phyloP scores from a whole-genome alignment of 2,888 invertebrate species.

The Nipponacmea schrenckii region DNA sequence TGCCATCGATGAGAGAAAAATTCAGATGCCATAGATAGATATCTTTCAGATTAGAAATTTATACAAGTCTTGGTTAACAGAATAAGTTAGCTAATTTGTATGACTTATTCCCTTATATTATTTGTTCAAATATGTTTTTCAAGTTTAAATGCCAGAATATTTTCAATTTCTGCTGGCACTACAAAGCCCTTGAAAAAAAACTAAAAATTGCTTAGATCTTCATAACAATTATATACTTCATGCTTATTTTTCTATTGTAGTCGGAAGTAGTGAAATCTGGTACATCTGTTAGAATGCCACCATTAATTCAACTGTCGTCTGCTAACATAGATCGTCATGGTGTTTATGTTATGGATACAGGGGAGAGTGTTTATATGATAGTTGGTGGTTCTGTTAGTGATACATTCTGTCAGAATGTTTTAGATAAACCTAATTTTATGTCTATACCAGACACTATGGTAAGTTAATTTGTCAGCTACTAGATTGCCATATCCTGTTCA shows the following conservation, averaged over 20 bases:
- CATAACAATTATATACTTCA: too few species aligned
- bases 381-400: conserved; percentile 83
- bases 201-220: too few species aligned
- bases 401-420: conserved; percentile 80
- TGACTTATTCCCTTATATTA: too few species aligned
- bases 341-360: conserved; percentile 91
- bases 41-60: too few species aligned
- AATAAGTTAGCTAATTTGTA: too few species aligned
- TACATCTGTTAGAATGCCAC: conserved; percentile 72
- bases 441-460: conserved; percentile 60
- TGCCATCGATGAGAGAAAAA: conserved; percentile 1
- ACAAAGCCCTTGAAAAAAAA: too few species aligned
- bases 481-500: background rate
- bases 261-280: conserved; percentile 62
- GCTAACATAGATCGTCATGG: conserved; percentile 80
- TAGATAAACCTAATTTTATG: conserved; percentile 73
- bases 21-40: too few species aligned
- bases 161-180: too few species aligned
- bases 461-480: conserved; percentile 26
- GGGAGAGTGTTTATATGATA: conserved; percentile 83
- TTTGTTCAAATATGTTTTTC: too few species aligned
- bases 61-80: too few species aligned
- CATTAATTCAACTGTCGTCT: conserved; percentile 85
- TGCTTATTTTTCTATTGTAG: conserved; percentile 39
- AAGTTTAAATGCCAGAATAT: too few species aligned